Base-by-base conservation (phyloP, 2,888 invertebrate genomes). In the Sinodicranocentrus sp. region DNA sequence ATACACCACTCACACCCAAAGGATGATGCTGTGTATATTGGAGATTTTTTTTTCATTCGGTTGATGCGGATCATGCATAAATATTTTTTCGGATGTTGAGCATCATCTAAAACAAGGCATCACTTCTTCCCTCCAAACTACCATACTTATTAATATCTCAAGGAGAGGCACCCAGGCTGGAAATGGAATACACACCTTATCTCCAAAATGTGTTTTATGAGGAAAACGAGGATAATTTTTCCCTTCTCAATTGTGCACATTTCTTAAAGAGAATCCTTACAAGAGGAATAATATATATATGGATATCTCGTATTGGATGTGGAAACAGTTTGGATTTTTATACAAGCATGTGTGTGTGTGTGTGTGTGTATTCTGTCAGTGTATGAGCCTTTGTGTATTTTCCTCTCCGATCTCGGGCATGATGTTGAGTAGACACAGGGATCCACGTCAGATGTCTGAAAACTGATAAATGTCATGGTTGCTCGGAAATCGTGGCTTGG, bases 31-130 rank as follows among this genome's bases (percentile, higher is more conserved):
- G n/a, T n/a, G n/a, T n/a, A n/a, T n/a, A n/a, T n/a, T n/a, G n/a
- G 13, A 6, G 39, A 39, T 39, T 39, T 39, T 39, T 39, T 2
- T 71, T 71, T 54, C 21, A 54, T 71, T 71, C 54, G 26, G 54
- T 71, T 57, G 39, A 43, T 52, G 65, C 52, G 75, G 33, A 75
- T 26, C 33, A 59, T 59, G 82, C 82, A 82, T 82, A 76, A 82
- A 82, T 82, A 82, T 82, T 82, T 82, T n/a, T 70, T 82, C 76
- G 82, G 76, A 75, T 82, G 61, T 70, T 82, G 61, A 75, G 48
- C 72, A 75, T 72, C 8, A 39, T 43, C 43, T 43, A 59, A 72
- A 70, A 70, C 70, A 70, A 70, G 59, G 59, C 57, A 39, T 70
- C 70, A 72, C 43, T 44, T 57, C 44, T 21, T 17, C n/a, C 10